These are phyloP conservation scores for Sphaerophoria rueppellii DNA, from an alignment of 2,888 invertebrate genomes.

Conservation along the genomic window DNA sequence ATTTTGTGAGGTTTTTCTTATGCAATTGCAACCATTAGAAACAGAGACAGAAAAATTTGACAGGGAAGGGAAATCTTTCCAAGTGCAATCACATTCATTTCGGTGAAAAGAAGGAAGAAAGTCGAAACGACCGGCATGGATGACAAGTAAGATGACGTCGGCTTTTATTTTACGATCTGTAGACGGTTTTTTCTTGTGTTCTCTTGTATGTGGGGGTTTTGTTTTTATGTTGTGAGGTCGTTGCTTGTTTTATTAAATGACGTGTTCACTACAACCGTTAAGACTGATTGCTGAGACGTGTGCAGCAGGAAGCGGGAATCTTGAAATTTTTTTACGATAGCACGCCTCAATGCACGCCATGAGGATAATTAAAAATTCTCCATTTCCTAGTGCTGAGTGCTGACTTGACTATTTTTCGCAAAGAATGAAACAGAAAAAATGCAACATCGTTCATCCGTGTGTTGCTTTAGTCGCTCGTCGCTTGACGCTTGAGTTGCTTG, in stretches of 20 bases:
- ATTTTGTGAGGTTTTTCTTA: not conserved
- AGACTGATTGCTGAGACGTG: conserved; percentile 31
- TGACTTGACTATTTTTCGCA: not conserved
- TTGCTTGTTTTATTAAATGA: conserved; percentile 32
- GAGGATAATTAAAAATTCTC: conserved; percentile 29
- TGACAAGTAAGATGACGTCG: not conserved
- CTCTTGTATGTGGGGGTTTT: too few relatives aligned
- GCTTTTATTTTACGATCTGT: conserved; percentile 38
- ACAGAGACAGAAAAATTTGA: not conserved
- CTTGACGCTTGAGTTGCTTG: not conserved
- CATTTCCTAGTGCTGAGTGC: too few relatives aligned
- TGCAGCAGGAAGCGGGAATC: not conserved
- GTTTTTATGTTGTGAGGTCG: not conserved
- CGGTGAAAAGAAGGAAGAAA: not conserved
- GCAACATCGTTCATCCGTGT: not conserved
- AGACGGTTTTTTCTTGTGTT: conserved; percentile 19
- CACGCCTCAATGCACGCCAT: conserved; percentile 39
- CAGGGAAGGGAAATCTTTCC: not conserved
- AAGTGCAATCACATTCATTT: too few relatives aligned
- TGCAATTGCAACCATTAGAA: not conserved
- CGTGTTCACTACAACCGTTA: conserved; percentile 42
- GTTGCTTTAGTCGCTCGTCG: not conserved
- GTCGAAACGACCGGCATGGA: not conserved
- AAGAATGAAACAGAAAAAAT: not conserved
- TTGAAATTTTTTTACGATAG: conserved; percentile 15